Conservation (phyloP, 2,888 invertebrate genomes). For the Euplexia lucipara region DNA sequence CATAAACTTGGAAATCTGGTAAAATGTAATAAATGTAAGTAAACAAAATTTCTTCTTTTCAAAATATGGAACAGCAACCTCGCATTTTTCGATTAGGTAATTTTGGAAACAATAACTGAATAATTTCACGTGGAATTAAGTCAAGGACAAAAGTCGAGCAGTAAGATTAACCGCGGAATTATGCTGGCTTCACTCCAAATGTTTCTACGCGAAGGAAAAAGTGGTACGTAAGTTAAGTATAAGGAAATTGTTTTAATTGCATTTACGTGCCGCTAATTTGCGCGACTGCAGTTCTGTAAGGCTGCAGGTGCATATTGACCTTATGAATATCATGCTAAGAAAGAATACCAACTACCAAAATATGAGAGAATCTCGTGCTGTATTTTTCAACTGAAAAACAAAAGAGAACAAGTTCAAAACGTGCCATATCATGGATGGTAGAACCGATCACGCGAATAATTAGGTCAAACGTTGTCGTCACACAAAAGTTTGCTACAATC, state of each 20-base stretch:
- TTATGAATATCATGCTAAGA: background rate
- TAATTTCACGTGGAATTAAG: conserved; percentile 42
- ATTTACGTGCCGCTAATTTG: conserved; percentile 35
- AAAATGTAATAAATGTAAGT: background rate
- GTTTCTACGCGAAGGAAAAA: conserved; percentile 44
- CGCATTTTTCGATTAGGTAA: conserved; percentile 21
- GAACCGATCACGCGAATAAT: conserved; percentile 25
- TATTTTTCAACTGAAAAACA: too few relatives aligned
- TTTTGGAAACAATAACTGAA: conserved; percentile 19
- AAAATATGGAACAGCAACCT: conserved; percentile 10
- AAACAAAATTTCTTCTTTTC: conserved; percentile 8
- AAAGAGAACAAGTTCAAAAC: conserved; percentile 7
- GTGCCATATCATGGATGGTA: conserved; percentile 37
- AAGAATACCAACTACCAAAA: background rate
- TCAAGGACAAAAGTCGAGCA: conserved; percentile 40
- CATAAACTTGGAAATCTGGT: background rate
- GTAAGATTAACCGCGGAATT: conserved; percentile 44
- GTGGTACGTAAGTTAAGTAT: conserved; percentile 25
- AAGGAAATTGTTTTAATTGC: conserved; percentile 50
- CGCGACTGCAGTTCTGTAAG: conserved; percentile 16
- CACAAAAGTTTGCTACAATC: conserved; percentile 18
- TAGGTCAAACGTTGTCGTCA: conserved; percentile 32
- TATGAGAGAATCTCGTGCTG: background rate
- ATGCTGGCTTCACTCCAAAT: conserved; percentile 53
- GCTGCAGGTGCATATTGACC: conserved; percentile 1